phyloP scores from a whole-genome alignment of 2,113 vertebrate species.

The Corythoichthys intestinalis region DNA sequence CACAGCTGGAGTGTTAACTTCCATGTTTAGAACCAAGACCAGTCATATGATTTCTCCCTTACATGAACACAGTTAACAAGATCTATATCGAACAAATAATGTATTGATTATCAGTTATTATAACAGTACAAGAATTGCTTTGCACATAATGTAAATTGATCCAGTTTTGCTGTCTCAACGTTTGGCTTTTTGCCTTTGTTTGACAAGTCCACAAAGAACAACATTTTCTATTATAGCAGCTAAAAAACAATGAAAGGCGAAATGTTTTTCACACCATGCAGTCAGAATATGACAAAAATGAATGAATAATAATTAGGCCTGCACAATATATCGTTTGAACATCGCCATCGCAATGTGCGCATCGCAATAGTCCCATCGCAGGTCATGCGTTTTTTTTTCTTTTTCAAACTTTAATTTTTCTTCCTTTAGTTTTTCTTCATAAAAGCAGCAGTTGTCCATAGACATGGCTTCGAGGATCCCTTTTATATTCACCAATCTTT shows the following conservation, averaged over 20 bases:
- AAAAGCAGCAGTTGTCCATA: too few species aligned
- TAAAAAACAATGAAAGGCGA: neutral
- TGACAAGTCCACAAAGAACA: neutral
- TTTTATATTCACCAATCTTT: too few species aligned
- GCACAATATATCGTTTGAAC: too few species aligned
- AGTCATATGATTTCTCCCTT: neutral
- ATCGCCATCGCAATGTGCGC: too few species aligned
- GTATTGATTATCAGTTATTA: neutral
- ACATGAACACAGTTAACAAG: neutral
- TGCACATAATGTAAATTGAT: neutral
- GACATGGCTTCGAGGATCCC: too few species aligned
- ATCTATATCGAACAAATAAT: neutral
- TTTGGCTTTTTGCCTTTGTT: neutral
- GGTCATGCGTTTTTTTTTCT: too few species aligned
- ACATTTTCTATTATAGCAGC: neutral
- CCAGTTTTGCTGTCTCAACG: neutral
- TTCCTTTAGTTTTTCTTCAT: too few species aligned
- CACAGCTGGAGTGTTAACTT: conserved; percentile 30
- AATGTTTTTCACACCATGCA: neutral
- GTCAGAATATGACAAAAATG: neutral
- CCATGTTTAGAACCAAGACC: conserved; percentile 14
- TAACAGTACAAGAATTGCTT: too few species aligned
- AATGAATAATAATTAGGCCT: neutral
- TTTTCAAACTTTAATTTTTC: too few species aligned
- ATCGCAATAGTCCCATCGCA: too few species aligned